Evolutionary conservation across 2,113 vertebrate genomes (phyloP), one percentile per base, ranked within the genome.

Genomic region (Hippolais icterina): DNA sequence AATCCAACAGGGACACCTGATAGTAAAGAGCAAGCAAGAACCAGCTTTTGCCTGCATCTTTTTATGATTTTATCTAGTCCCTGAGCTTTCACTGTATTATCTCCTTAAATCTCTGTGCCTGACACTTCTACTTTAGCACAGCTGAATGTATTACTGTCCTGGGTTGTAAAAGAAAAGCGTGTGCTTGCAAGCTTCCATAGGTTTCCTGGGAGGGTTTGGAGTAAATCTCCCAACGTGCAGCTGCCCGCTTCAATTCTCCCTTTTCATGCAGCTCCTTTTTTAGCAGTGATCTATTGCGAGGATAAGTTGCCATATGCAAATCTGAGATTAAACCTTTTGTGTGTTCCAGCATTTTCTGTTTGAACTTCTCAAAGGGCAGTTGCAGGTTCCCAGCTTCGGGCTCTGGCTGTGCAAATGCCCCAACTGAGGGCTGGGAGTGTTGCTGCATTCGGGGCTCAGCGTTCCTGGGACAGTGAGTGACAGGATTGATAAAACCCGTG

Each of bases 91-190:
- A 5, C 54, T 50, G 15, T 89, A 57, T 91, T 85, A 83, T 28
- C 93, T 95, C 81, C 82, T 66, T 89, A 87, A 93, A 95, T 97
- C 81, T 79, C 21, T 13, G 50, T 5, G 28, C 75, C 61, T 95
- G 93, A 84, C 87, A 79, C 5, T 57, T 87, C n/a, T 46, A 46
- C 77, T 82, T 82, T 69, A 83, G 82, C 54, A 17, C 54, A 69
- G 37, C n/a, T 76, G 71, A 83, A 69, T 61, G 39, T 69, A 42
- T 90, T 93, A 2, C 53, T 71, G 71, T 47, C 84, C 78, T 53
- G 84, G 35, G 83, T 3, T 35, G 65, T 65, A 61, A n/a, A 64
- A 91, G 61, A 33, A 84, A 49, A 88, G 65, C 15, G 0, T 15
- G 15, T 35, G 2, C 57, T 49, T 41, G 35, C 57, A 52, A 39